Evolutionary conservation across 2,888 invertebrate species (phyloP).

Genomic region (Drosophila colorata): DNA sequence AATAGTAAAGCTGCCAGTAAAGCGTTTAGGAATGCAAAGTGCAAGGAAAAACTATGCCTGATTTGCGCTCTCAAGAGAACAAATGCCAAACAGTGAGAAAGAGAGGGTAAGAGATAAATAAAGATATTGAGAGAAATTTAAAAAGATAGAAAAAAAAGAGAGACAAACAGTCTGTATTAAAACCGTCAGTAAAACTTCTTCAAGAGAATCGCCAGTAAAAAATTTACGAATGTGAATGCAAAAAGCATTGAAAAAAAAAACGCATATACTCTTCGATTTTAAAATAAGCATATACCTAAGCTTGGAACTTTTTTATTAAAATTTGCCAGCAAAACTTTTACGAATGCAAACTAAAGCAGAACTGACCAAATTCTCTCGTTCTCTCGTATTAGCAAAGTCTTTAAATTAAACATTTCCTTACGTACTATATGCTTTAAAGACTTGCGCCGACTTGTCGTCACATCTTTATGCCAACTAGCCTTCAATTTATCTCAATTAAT

Average conservation of each 20-base stretch:
- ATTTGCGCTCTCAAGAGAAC: background rate
- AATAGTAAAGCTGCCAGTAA: background rate
- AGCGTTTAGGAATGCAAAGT: background rate
- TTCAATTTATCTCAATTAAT: conserved; percentile 70
- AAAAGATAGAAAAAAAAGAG: background rate
- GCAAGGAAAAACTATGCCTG: background rate
- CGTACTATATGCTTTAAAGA: conserved; percentile 16
- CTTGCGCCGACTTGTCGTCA: conserved; percentile 15
- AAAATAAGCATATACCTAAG: no score
- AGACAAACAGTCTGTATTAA: no score
- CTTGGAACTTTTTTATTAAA: background rate
- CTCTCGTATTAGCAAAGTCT: background rate
- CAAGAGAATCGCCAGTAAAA: no score
- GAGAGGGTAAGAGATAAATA: background rate
- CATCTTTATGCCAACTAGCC: conserved; percentile 41
- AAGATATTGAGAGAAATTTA: background rate
- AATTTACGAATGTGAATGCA: no score
- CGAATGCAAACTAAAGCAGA: background rate
- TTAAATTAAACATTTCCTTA: conserved; percentile 1
- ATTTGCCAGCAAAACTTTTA: background rate
- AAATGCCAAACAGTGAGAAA: background rate
- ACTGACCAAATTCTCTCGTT: background rate
- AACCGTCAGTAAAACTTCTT: no score
- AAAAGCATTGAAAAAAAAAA: no score
- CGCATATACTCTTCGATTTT: no score